Conservation (phyloP, 64 coral and sea anemone species). For the Stichodactyla mertensii region DNA sequence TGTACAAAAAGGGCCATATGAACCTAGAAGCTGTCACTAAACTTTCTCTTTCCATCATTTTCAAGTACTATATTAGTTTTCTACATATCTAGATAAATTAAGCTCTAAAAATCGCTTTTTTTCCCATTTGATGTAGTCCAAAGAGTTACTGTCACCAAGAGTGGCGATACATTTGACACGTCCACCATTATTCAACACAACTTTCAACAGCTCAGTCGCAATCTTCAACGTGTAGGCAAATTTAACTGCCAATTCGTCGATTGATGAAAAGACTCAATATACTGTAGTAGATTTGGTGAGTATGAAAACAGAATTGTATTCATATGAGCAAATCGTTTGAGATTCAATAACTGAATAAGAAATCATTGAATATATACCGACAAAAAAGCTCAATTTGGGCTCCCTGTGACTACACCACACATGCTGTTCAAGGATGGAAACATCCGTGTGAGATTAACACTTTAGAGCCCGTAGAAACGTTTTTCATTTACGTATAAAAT, state of each 20-base stretch:
- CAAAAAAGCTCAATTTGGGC: too few species aligned
- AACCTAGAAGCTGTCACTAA: too few species aligned
- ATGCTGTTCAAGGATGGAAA: too few species aligned
- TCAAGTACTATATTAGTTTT: neutral
- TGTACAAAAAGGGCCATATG: too few species aligned
- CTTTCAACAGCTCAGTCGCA: neutral
- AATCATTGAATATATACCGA: too few species aligned
- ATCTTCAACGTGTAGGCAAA: neutral
- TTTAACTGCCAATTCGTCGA: neutral
- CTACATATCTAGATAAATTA: neutral
- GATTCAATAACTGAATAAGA: too few species aligned
- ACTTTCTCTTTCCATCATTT: too few species aligned
- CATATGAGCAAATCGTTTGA: too few species aligned
- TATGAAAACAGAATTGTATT: neutral
- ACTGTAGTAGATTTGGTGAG: neutral
- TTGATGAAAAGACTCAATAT: neutral
- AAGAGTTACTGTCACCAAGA: neutral
- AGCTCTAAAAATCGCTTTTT: neutral
- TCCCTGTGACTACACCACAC: too few species aligned
- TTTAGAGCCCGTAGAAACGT: too few species aligned
- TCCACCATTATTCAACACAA: neutral
- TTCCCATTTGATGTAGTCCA: neutral
- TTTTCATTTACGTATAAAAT: neutral
- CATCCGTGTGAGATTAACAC: too few species aligned
- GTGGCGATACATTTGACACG: neutral